A percentile compares a stretch with the other conserved stretches of the same genome.
Conservation (phyloP, 2,888 invertebrate species). For the Harpagoxenus sublaevis region DNA sequence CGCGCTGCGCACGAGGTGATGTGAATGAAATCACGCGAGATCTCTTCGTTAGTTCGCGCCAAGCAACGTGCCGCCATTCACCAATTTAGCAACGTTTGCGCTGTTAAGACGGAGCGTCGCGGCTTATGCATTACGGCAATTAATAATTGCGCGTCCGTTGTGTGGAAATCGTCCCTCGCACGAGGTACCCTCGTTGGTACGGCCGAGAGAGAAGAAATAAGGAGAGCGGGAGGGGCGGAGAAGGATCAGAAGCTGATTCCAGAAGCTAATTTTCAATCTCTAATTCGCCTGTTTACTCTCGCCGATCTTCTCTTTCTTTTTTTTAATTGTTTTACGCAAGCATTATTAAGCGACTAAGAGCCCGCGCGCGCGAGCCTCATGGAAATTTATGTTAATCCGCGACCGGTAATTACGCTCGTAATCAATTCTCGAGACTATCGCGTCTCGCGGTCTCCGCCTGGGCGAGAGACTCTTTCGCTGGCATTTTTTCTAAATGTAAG, state of each 20-base stretch:
- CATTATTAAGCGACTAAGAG: conserved; percentile 49
- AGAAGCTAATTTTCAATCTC: conserved; percentile 75
- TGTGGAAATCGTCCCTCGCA: conserved; percentile 65
- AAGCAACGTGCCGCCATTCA: conserved; percentile 58
- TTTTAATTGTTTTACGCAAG: conserved; percentile 64
- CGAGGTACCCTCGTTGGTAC: conserved; percentile 5
- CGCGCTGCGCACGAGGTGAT: conserved; percentile 32
- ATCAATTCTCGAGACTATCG: conserved; percentile 79
- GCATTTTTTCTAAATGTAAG: conserved; percentile 25
- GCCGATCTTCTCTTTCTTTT: conserved; percentile 17
- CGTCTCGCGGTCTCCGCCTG: conserved; percentile 48
- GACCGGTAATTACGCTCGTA: conserved; percentile 78
- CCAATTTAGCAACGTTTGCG: conserved; percentile 67
- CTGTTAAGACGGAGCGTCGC: conserved; percentile 45
- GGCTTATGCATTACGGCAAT: conserved; percentile 66
- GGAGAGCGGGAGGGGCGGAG: neutral
- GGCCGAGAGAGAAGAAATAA: neutral
- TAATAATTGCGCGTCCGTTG: conserved; percentile 70
- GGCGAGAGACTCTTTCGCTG: conserved; percentile 12
- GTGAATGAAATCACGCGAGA: conserved; percentile 60
- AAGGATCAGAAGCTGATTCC: neutral
- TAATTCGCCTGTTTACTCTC: conserved; percentile 70
- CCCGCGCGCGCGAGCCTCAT: conserved; percentile 60
- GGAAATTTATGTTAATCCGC: conserved; percentile 80
- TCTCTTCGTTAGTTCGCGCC: conserved; percentile 60